These are phyloP conservation scores for Acronicta psi DNA, from an alignment of 2,888 invertebrate species.

Conservation along the genomic window DNA sequence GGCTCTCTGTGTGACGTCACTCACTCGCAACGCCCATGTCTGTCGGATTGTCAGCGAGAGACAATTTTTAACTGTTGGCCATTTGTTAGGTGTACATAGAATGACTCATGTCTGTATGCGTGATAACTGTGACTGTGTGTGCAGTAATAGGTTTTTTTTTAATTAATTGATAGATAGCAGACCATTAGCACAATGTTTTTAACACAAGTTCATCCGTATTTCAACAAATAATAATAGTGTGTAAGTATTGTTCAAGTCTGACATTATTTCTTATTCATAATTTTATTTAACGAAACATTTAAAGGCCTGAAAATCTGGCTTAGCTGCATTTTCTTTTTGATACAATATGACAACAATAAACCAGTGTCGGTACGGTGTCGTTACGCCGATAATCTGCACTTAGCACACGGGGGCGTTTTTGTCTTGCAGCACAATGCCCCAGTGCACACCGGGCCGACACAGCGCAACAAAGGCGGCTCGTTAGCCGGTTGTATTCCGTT, in stretches of 20 bases:
- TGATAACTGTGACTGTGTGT: too few relatives aligned
- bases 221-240: too few relatives aligned
- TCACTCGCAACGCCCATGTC: conserved; percentile 34
- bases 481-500: conserved; percentile 56
- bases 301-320: too few relatives aligned
- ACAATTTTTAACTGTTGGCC: background rate
- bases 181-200: too few relatives aligned
- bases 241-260: too few relatives aligned
- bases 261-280: too few relatives aligned
- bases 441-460: conserved; percentile 27
- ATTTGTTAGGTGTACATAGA: background rate
- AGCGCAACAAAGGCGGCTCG: conserved; percentile 61
- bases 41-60: conserved; percentile 6
- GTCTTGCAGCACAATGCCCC: conserved; percentile 41
- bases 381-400: conserved; percentile 17
- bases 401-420: conserved; percentile 12
- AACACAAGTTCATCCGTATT: too few relatives aligned
- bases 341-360: background rate
- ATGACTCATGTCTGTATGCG: background rate
- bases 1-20: conserved; percentile 12
- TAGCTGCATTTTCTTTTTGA: too few relatives aligned
- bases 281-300: too few relatives aligned
- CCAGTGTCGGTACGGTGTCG: conserved; percentile 1
- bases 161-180: too few relatives aligned
- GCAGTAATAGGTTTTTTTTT: too few relatives aligned